Evolutionary conservation across 2,888 invertebrate genomes (phyloP).

Genomic region (Norana najaformis): DNA sequence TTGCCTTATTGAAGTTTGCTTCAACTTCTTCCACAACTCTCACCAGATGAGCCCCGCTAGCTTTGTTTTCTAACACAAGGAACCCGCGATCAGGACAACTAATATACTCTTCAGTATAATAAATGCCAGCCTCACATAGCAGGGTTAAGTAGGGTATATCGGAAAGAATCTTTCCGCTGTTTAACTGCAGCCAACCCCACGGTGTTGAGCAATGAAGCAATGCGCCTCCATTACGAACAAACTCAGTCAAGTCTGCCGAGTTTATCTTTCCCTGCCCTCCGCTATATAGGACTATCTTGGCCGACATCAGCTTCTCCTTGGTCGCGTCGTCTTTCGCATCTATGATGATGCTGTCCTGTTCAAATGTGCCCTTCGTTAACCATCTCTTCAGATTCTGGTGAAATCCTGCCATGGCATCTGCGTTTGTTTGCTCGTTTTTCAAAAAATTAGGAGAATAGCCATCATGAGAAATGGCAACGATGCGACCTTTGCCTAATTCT

Average conservation of each 20-base stretch:
- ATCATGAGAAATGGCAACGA: slow-evolving; percentile 38
- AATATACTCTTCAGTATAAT: slow-evolving; percentile 31
- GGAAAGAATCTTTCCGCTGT: slow-evolving; percentile 33
- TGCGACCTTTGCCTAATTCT: slow-evolving; percentile 34
- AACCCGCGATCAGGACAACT: background rate
- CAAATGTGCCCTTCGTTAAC: background rate
- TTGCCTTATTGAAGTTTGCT: background rate
- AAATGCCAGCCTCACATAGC: slow-evolving; percentile 29
- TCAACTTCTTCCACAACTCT: background rate
- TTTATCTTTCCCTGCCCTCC: background rate
- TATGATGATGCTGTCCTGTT: background rate
- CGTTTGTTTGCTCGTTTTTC: background rate
- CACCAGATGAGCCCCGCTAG: background rate
- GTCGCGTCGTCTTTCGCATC: background rate
- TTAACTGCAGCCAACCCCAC: slow-evolving; percentile 44
- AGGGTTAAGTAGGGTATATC: slow-evolving; percentile 40
- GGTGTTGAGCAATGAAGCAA: slow-evolving; percentile 43
- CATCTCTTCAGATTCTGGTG: slow-evolving; percentile 32
- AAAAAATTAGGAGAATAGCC: slow-evolving; percentile 24
- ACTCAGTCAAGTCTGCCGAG: slow-evolving; percentile 15
- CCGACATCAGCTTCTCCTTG: background rate
- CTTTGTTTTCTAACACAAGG: background rate
- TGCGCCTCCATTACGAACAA: slow-evolving; percentile 39
- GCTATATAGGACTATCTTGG: background rate
- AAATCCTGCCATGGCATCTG: background rate